phyloP scores from a whole-genome alignment of 2,797 vertebrate genomes.

The Clarias pachynema region DNA sequence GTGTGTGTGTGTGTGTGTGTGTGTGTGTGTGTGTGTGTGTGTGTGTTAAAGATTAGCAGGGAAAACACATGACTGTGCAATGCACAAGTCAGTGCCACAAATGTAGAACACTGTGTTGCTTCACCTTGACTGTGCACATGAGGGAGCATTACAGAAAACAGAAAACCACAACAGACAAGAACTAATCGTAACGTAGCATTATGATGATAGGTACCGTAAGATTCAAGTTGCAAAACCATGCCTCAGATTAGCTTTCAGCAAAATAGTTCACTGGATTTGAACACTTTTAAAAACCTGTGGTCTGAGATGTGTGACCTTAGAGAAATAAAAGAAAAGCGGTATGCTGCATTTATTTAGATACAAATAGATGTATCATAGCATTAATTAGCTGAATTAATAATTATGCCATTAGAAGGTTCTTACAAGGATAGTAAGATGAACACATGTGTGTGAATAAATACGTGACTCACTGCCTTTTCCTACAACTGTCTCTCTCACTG shows the following conservation, averaged over 20 bases:
- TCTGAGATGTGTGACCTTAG: not conserved
- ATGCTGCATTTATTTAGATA: not conserved
- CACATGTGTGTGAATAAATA: not conserved
- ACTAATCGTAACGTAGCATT: not conserved
- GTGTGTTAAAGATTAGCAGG: not conserved
- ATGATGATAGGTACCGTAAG: not conserved
- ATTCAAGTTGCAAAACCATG: not conserved
- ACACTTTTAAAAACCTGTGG: not conserved
- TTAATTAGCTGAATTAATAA: not conserved
- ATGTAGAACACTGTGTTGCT: not conserved
- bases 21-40: not conserved
- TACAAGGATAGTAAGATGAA: not conserved
- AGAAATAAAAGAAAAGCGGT: not conserved
- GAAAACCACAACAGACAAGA: not conserved
- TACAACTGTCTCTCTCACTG: not conserved
- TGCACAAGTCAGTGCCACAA: not conserved
- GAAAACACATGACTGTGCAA: not conserved
- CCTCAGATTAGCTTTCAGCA: not conserved
- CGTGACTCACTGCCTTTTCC: not conserved
- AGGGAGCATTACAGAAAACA: not conserved
- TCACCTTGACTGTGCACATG: constrained; percentile 1
- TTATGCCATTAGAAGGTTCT: not conserved
- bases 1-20: not conserved
- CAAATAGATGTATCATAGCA: not conserved
- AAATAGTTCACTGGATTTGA: not conserved